Evolutionary conservation across 2,797 vertebrate genomes (phyloP), one percentile per base, ranked within the genome.

Genomic region (Craterocephalus amniculus): DNA sequence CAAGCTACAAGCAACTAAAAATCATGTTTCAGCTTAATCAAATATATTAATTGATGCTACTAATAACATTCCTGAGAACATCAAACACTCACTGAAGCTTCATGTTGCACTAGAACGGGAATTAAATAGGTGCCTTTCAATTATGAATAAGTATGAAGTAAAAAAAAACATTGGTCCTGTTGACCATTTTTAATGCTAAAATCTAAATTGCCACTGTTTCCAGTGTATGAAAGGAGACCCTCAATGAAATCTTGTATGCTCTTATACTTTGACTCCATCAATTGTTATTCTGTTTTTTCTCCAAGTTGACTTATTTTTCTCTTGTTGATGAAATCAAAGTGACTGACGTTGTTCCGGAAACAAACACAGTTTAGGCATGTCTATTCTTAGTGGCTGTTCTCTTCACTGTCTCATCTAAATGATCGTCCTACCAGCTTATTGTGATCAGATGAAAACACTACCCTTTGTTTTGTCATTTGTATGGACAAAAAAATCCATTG

Each of bases 311-410:
- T 24, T 4, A 4, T 49, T 11, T 24, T 26, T 6, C 6, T 36
- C 13, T 56, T 10, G 6, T 69, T 57, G 31, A 38, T 43, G 49
- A 58, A 36, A 49, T 59, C 32, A 36, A 10, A 40, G 9, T 51
- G 57, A 38, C 13, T 55, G 14, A 13, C 49, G n/a, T 70, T 32
- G 58, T 63, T 43, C 26, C 32, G 64, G 52, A 64, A 58, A 64
- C 43, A 58, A n/a, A 58, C 2, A 0, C 27, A 40, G 16, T 45
- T 62, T 70, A 18, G 6, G 10, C 8, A 13, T 16, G 22, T 4
- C 10, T 67, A 6, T 49, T 67, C 18, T 68, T 16, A 0, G 32
- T 22, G 9, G 11, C 20, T n/a, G 29, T n/a, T 11, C 16, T 35
- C 43, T 16, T 11, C 61, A 51, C 56, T 14, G 1, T 45, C 8